phyloP scores from a whole-genome alignment of 2,113 vertebrate species.

The Cinclus cinclus region DNA sequence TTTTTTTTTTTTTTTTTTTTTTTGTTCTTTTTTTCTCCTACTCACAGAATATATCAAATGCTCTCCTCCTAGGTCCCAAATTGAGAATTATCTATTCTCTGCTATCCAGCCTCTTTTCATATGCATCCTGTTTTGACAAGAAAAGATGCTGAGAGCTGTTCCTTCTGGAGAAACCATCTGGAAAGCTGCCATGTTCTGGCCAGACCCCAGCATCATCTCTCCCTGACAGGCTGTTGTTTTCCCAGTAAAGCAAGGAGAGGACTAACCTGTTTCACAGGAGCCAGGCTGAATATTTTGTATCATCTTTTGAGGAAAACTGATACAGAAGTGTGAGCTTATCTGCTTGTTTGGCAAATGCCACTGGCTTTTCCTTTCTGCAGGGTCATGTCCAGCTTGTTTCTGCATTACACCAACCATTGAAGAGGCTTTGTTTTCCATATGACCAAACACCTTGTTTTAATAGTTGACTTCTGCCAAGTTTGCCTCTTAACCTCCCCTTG shows the following conservation, averaged over 20 bases:
- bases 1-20: neutral
- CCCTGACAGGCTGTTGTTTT: neutral
- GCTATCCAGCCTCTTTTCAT: neutral
- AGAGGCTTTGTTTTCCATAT: constrained; percentile 56
- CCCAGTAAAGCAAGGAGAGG: neutral
- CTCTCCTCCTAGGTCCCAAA: neutral
- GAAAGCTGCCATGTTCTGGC: neutral
- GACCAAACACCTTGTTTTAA: constrained; percentile 54
- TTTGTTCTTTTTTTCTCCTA: neutral
- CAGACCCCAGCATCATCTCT: neutral
- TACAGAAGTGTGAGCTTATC: neutral
- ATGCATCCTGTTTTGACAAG: neutral
- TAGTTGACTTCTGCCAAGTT: constrained; percentile 59
- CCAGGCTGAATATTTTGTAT: neutral
- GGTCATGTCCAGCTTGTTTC: constrained; percentile 41
- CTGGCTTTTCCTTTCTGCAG: neutral
- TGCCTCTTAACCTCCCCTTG: constrained; percentile 60
- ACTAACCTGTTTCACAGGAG: neutral
- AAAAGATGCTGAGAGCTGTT: neutral
- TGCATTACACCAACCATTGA: constrained; percentile 55
- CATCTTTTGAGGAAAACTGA: neutral
- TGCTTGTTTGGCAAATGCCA: neutral
- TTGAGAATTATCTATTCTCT: neutral
- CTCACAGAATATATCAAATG: neutral
- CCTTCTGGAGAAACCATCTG: neutral